Evolutionary conservation across 2,797 vertebrate species (phyloP), one percentile per base, ranked within the genome.

Genomic region (Pangasius macronema): DNA sequence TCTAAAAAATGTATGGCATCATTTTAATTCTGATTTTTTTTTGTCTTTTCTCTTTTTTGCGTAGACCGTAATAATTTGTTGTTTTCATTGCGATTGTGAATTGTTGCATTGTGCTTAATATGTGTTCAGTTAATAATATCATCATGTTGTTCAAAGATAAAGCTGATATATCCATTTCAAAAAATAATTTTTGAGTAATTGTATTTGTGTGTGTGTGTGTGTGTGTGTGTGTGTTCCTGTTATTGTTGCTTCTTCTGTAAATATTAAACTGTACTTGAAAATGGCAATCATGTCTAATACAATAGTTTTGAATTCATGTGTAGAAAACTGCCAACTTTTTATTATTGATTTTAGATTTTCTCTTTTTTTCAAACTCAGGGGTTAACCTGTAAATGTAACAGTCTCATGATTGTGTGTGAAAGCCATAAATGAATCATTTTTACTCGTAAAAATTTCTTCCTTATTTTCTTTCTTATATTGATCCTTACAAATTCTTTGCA

Each of bases 241-340:
- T 8, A 5, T 46, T 59, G 8, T 86, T 72, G 33, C 22, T 46
- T 70, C 10, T 70, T 70, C 46, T 79, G 27, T 95, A 95, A 95
- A 95, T 95, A 95, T 94, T 91, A 92, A 94, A 93, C 93, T 89
- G 85, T 89, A 92, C 87, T 94, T 95, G 93, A 95, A 95, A 82
- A 92, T 93, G 92, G 88, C 93, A 93, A 95, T 93, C 91, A 91
- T 85, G 89, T 94, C 91, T 93, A 93, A 87, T 89, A 88, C 88
- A 89, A 72, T 55, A n/a, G 65, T 72, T 72, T 51, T 24, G 11
- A 72, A 55, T 84, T 36, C 3, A 86, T 68, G 84, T 89, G 83
- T 90, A 88, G 85, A 87, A 89, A 83, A 80, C 86, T 87, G 91
- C 90, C 89, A 90, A 88, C 76, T 61, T 88, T 90, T 88, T 86